Evolutionary conservation across 2,113 vertebrate species (phyloP).

Genomic region (Seriola quinqueradiata): DNA sequence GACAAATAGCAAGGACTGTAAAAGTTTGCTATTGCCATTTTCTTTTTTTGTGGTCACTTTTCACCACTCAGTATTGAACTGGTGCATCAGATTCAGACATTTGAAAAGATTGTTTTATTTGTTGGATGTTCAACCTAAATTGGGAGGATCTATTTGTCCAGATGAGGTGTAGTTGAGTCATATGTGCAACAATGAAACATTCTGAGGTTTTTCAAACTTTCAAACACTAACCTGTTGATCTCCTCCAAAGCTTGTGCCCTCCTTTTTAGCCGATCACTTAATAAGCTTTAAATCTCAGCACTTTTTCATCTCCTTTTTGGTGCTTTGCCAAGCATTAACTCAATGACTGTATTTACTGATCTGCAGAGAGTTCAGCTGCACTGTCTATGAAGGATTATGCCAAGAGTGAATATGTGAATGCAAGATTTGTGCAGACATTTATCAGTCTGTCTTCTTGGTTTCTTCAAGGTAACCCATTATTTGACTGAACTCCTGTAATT

Average conservation of each 20-base stretch:
- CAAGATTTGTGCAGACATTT: constrained; percentile 32
- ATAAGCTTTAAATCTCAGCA: constrained; percentile 41
- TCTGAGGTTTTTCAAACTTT: constrained; percentile 38
- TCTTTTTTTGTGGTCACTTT: constrained; percentile 22
- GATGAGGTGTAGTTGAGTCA: constrained; percentile 7
- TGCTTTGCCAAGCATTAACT: constrained; percentile 46
- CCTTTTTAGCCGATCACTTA: constrained; percentile 57
- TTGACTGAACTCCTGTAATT: constrained; percentile 63
- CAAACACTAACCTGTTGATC: constrained; percentile 29
- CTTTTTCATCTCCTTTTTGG: constrained; percentile 26
- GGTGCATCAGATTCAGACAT: not conserved
- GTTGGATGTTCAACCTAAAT: not conserved
- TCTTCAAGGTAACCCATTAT: constrained; percentile 54
- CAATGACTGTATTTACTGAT: constrained; percentile 5
- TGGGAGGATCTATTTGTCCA: not conserved
- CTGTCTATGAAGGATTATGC: constrained; percentile 19
- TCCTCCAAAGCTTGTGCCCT: constrained; percentile 37
- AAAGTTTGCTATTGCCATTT: constrained; percentile 2
- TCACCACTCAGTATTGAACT: not conserved
- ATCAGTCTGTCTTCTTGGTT: constrained; percentile 38
- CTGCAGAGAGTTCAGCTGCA: constrained; percentile 22
- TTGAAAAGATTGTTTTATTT: not conserved
- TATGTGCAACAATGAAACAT: constrained; percentile 1
- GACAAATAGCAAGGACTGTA: not conserved
- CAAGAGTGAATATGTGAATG: constrained; percentile 6